phyloP scores from a whole-genome alignment of 1,140 invertebrate species.

The Uloborus diversus region DNA sequence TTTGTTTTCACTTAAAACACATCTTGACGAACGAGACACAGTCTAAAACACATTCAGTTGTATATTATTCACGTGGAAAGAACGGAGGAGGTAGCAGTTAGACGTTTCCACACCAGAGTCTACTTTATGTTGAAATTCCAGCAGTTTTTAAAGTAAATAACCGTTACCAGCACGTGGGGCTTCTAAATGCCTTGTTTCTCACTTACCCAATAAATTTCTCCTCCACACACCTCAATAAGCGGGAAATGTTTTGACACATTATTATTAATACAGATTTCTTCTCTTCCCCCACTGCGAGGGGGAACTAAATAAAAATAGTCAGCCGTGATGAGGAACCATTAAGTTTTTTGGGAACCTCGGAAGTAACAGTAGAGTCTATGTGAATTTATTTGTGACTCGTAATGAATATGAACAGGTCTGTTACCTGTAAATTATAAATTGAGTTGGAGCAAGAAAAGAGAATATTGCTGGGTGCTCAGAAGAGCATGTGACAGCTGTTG shows the following conservation, averaged over 20 bases:
- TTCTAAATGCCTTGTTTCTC: constrained; percentile 36
- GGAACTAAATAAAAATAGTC: constrained; percentile 27
- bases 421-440: constrained; percentile 5
- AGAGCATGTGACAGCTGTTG: no score
- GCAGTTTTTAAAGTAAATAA: constrained; percentile 29
- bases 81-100: not conserved
- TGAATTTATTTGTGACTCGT: constrained; percentile 14
- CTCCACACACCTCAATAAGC: constrained; percentile 6
- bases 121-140: constrained; percentile 31
- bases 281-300: not conserved
- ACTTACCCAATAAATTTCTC: constrained; percentile 30
- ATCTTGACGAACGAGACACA: constrained; percentile 8
- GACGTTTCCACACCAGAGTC: not conserved
- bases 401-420: constrained; percentile 5
- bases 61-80: constrained; percentile 32
- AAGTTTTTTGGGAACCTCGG: constrained; percentile 13
- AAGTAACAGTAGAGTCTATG: not conserved
- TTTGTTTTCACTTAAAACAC: constrained; percentile 45
- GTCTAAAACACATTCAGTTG: constrained; percentile 31
- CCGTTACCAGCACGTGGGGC: not conserved
- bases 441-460: not conserved
- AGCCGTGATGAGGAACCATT: not conserved
- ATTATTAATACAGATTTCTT: constrained; percentile 17
- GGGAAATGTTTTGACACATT: constrained; percentile 39
- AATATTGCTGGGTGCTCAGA: no score